Conservation (phyloP, 2,888 invertebrate species). For the Patella ulyssiponensis region DNA sequence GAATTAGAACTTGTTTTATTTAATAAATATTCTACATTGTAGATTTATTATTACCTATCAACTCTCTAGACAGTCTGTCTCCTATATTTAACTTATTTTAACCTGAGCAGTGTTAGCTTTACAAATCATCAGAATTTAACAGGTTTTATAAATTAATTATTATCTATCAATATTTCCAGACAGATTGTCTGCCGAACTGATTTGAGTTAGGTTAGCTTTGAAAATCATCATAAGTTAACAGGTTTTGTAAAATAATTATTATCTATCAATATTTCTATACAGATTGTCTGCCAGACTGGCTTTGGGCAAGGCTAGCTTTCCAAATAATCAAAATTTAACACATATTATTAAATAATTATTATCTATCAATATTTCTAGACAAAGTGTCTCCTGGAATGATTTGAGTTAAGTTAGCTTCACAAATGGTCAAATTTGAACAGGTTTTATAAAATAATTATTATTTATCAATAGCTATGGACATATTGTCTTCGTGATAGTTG, state of each 20-base stretch:
- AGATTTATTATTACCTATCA: neutral
- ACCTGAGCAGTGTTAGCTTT: neutral
- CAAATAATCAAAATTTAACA: neutral
- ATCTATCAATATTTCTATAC: neutral
- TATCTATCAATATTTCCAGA: neutral
- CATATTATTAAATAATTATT: neutral
- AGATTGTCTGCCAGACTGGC: neutral
- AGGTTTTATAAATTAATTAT: neutral
- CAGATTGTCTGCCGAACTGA: neutral
- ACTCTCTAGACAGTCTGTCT: slow-evolving; percentile 5
- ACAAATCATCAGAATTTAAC: slow-evolving; percentile 5
- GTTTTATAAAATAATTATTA: neutral
- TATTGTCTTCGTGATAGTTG: too few species aligned
- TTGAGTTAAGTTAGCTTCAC: neutral
- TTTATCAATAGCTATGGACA: neutral
- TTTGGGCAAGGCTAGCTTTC: neutral
- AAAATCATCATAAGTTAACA: neutral
- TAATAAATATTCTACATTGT: too few species aligned
- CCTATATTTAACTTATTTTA: neutral
- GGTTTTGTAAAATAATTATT: neutral
- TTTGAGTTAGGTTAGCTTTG: neutral
- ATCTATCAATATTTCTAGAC: neutral
- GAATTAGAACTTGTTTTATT: too few species aligned
- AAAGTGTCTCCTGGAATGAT: neutral
- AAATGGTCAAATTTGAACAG: too few species aligned